Conservation (phyloP, 2,797 vertebrate genomes). For the Enteromius trimaculatus region DNA sequence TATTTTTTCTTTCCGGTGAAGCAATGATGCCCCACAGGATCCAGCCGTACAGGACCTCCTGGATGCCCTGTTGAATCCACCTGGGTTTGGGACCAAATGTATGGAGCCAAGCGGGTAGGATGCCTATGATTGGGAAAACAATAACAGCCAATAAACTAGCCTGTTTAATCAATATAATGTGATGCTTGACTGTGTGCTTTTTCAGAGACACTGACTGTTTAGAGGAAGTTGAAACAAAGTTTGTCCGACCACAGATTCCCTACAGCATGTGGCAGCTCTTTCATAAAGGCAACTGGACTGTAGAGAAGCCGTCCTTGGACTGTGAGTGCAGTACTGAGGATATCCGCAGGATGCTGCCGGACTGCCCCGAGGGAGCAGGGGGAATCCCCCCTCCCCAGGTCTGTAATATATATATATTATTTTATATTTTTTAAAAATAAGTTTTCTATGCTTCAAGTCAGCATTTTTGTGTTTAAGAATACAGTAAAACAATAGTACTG, state of each 20-base stretch:
- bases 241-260: conserved; percentile 71
- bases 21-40: conserved; percentile 81
- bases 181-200: conserved; percentile 2
- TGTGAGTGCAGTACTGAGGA: conserved; percentile 84
- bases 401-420: neutral
- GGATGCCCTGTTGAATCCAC: conserved; percentile 77
- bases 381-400: conserved; percentile 87
- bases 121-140: neutral
- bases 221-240: conserved; percentile 11
- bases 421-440: neutral
- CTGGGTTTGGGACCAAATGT: conserved; percentile 82
- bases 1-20: conserved; percentile 57
- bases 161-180: neutral
- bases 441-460: neutral
- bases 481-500: neutral
- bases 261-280: conserved; percentile 72
- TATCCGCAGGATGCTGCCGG: conserved; percentile 82
- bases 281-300: conserved; percentile 80
- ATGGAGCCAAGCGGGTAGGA: conserved; percentile 72
- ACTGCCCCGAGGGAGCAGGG: conserved; percentile 83
- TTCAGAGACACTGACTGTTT: conserved; percentile 68
- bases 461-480: neutral
- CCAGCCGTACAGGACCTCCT: conserved; percentile 71
- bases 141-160: neutral
- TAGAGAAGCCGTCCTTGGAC: conserved; percentile 70